phyloP scores from a whole-genome alignment of 2,888 invertebrate species.

The Notodonta ziczac region DNA sequence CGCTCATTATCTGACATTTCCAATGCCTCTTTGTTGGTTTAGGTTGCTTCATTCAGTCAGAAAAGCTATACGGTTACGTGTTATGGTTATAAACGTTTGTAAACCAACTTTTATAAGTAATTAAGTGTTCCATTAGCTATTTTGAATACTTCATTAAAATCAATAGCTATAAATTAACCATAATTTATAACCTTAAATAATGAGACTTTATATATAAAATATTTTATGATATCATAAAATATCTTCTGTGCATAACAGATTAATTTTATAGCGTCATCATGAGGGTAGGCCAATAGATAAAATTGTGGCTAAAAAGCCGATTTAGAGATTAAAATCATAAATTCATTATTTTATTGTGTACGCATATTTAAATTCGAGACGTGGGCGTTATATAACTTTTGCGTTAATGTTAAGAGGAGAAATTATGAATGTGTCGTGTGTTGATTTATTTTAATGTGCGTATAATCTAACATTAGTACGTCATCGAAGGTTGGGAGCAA shows the following conservation, averaged over 20 bases:
- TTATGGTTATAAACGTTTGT: slow-evolving; percentile 1
- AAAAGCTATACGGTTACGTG: slow-evolving; percentile 11
- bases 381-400: slow-evolving; percentile 20
- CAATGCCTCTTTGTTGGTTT: slow-evolving; percentile 69
- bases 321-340: slow-evolving; percentile 24
- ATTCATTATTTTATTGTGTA: slow-evolving; percentile 28
- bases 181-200: slow-evolving; percentile 23
- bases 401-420: slow-evolving; percentile 15
- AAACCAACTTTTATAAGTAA: neutral
- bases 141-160: slow-evolving; percentile 4
- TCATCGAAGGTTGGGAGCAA: slow-evolving; percentile 61
- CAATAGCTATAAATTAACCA: slow-evolving; percentile 21
- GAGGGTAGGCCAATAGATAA: slow-evolving; percentile 23
- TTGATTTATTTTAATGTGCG: slow-evolving; percentile 45
- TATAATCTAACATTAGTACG: slow-evolving; percentile 64
- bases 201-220: slow-evolving; percentile 28
- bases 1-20: slow-evolving; percentile 79
- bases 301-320: slow-evolving; percentile 19
- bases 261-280: slow-evolving; percentile 26
- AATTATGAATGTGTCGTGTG: slow-evolving; percentile 17
- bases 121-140: slow-evolving; percentile 10
- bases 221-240: slow-evolving; percentile 17
- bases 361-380: slow-evolving; percentile 16
- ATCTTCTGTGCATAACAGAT: slow-evolving; percentile 17
- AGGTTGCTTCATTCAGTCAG: slow-evolving; percentile 78